Evolutionary conservation across 2,888 invertebrate species (phyloP), one percentile per base, ranked within the genome.

Genomic region (Lymantria monacha): DNA sequence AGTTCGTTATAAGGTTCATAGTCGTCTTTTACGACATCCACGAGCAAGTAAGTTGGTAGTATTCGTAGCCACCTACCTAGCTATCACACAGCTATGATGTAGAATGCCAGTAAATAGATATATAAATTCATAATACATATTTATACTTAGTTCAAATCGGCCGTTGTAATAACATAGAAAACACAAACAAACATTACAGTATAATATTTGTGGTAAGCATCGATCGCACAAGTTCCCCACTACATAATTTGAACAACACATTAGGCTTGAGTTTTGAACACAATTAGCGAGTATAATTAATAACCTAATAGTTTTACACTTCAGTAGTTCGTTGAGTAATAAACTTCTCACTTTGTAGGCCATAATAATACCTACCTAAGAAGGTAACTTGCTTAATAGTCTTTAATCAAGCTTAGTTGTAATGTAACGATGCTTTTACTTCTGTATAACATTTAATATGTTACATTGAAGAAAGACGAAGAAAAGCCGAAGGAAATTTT

Each of bases 211-310:
- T 51, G 44, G 44, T 36, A 30, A 38, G 42, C 48, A 55, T 62
- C 57, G 53, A 66, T 67, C 68, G 59, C 46, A 42, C 44, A 60
- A 56, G 49, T 63, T 68, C 42, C 42, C 55, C 63, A 61, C 58
- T 62, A 66, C 53, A 63, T 66, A 67, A 64, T 63, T 64, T 59
- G 53, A 68, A 68, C 62, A 63, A 67, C 66, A 69, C 64, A 71
- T 69, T 71, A 71, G 63, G 53, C n/a, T 43, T 52, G 68, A 70
- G 64, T 69, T 68, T 57, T 57, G 66, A 66, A 65, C 59, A 56
- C 60, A 70, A 67, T 66, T 64, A 69, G 64, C 57, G 56, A 54
- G 59, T 51, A 63, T 63, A 71, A 71, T 71, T 68, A 68, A 67
- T 65, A 70, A 66, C 57, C 62, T 22, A 63, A 57, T 58, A 59